phyloP scores from a whole-genome alignment of 2,797 vertebrate species.

The Hydrophis major region DNA sequence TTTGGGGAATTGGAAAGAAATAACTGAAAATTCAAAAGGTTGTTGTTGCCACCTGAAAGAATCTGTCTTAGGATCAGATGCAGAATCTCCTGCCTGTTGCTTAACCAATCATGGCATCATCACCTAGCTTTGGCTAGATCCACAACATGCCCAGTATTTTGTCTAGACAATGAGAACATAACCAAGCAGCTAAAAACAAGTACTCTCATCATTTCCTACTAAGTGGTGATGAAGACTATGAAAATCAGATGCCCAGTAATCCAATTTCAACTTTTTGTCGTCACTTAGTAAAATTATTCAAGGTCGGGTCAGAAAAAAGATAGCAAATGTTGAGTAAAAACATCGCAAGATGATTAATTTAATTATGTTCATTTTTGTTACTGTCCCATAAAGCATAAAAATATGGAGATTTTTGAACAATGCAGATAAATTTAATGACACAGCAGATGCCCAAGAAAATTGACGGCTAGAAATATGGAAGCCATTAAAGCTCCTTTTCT shows the following conservation, averaged over 20 bases:
- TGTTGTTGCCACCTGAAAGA: background rate
- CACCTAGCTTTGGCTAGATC: background rate
- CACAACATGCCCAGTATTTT: background rate
- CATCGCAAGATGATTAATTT: background rate
- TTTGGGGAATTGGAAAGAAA: background rate
- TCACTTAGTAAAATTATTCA: constrained; percentile 43
- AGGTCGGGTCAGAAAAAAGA: constrained; percentile 58
- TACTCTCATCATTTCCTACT: background rate
- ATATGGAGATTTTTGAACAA: constrained; percentile 15
- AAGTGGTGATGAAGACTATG: background rate
- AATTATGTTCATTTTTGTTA: constrained; percentile 32
- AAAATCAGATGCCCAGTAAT: background rate
- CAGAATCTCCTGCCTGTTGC: constrained; percentile 43
- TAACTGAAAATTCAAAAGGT: background rate
- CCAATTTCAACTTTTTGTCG: background rate
- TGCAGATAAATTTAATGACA: constrained; percentile 2
- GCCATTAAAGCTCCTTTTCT: constrained; percentile 12
- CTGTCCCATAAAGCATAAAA: constrained; percentile 38
- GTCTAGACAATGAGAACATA: background rate
- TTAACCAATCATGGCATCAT: constrained; percentile 7
- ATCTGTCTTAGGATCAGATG: background rate
- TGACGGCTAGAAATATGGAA: background rate
- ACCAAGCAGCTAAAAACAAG: background rate
- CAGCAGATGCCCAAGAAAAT: background rate
- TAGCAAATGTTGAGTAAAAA: constrained; percentile 18